Evolutionary conservation across 1,140 invertebrate species (phyloP), one percentile per base, ranked within the genome.

Genomic region (Megathymus violae): DNA sequence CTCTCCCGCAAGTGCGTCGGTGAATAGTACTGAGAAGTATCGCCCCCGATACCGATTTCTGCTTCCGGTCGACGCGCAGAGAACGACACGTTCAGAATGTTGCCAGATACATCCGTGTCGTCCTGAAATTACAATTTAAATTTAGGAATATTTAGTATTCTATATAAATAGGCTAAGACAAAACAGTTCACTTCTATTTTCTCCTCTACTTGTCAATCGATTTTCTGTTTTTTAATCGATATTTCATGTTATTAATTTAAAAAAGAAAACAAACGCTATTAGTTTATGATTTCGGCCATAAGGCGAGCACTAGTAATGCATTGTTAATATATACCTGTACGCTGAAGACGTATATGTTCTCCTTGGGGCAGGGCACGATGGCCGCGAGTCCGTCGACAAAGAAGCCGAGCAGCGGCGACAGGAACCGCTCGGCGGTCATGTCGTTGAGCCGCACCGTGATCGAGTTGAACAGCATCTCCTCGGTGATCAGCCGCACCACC

Each of bases 71-170:
- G 93, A 47, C 94, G 92, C 1, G 97, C 97, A 0, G 98, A 98
- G 76, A 99, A 98, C 70, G 97, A 99, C 0, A 99, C 96, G 79
- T 99, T 99, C 1, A 99, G 80, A 31, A 99, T 97, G 74, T 96
- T 95, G 0, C 94, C 94, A 4, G 95, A 93, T 0, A 98, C 96
- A 78, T 98, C 97, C 0, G 95, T 96, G 77, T 98, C 97, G 74
- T 98, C 97, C 92, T 95, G 81, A 3, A 15, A 16, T 9, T 27
- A 36, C 2, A 11, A 4, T 36, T 36, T n/a, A 11, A 15, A 48
- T 14, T 61, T 43, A n/a, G 7, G 19, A 47, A n/a, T n/a, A n/a
- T n/a, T n/a, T n/a, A n/a, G n/a, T n/a, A n/a, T n/a, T n/a, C n/a
- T n/a, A n/a, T n/a, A n/a, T n/a, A n/a, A n/a, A n/a, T n/a, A n/a